Base-by-base conservation (phyloP, 2,888 invertebrate genomes). In the Pilophorus perplexus region DNA sequence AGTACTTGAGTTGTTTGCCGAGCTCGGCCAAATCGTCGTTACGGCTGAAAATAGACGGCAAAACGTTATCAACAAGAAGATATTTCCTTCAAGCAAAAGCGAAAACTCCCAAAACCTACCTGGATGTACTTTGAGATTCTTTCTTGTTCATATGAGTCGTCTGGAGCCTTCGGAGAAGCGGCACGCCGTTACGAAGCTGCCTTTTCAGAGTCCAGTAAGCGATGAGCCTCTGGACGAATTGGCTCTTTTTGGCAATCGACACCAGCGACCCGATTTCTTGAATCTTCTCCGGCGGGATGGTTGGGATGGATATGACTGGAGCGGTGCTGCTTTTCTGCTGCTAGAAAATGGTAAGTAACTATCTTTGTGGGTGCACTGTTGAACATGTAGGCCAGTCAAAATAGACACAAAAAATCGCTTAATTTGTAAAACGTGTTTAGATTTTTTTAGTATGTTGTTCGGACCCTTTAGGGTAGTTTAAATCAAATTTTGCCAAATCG, bases 171-270 rank as follows among this genome's bases (percentile, higher is more conserved):
- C 97, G 79, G 67, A 99, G 78, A 67, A 99, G 80, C 0, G 99
- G 98, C 6, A 97, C 97, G 0, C 99, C 99, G 75, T 97, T 96
- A 55, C 98, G 80, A 70, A 90, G 89, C 75, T 95, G 93, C 1
- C 99, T 80, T 77, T 99, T 99, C 44, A 98, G 79, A 2, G 94
- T 97, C 99, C 99, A 99, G 76, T 97, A 99, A 0, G 94, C 91
- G 64, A 97, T 86, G 12, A 99, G 80, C 2, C 93, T 82, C 75
- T 90, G 90, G 73, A 97, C 87, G 73, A 98, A 89, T 72, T 89
- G 88, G 22, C 89, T 88, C 70, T 90, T 85, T 74, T 90, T 90
- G 20, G 87, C 84, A 67, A 85, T 79, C 27, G 81, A 83, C 5
- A 94, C 90, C 74, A 92, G 77, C 10, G 84, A 82, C 0, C 92